Percentiles rank a stretch among this genome's conserved stretches.
Evolutionary conservation across 2,113 vertebrate species (phyloP).

Genomic region (Edolisoma coerulescens): DNA sequence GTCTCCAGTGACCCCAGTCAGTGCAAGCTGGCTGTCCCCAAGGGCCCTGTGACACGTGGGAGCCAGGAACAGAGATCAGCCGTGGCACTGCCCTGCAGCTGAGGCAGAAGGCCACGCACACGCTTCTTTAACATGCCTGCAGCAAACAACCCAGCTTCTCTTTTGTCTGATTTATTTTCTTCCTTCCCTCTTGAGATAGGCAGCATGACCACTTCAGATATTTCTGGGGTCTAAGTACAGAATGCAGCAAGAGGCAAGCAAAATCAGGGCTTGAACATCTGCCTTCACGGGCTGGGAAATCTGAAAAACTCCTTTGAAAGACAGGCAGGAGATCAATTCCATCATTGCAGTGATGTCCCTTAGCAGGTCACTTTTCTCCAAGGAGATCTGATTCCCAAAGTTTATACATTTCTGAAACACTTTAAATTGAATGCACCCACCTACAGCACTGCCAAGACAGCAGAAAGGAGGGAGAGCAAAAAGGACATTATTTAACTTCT

Average conservation of each 20-base stretch:
- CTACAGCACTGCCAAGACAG: neutral
- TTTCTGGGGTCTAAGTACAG: slow-evolving; percentile 1
- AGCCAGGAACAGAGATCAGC: neutral
- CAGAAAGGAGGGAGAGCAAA: neutral
- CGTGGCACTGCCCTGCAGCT: neutral
- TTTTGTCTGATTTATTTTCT: slow-evolving; percentile 36
- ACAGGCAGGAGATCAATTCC: neutral
- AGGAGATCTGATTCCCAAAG: neutral
- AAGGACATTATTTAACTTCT: neutral
- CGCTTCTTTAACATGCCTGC: neutral
- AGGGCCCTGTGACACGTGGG: neutral
- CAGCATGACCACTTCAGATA: slow-evolving; percentile 18
- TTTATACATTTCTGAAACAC: neutral
- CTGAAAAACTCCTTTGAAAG: neutral
- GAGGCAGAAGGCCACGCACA: neutral
- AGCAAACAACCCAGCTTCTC: neutral
- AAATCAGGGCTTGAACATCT: neutral
- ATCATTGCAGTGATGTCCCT: neutral
- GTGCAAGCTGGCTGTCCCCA: neutral
- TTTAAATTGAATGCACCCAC: neutral
- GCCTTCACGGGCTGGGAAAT: neutral
- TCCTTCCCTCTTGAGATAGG: slow-evolving; percentile 7
- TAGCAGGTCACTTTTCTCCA: neutral
- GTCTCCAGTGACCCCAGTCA: neutral
- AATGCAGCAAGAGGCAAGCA: neutral